phyloP scores from a whole-genome alignment of 1,140 invertebrate genomes.

The Meloidogyne exigua region DNA sequence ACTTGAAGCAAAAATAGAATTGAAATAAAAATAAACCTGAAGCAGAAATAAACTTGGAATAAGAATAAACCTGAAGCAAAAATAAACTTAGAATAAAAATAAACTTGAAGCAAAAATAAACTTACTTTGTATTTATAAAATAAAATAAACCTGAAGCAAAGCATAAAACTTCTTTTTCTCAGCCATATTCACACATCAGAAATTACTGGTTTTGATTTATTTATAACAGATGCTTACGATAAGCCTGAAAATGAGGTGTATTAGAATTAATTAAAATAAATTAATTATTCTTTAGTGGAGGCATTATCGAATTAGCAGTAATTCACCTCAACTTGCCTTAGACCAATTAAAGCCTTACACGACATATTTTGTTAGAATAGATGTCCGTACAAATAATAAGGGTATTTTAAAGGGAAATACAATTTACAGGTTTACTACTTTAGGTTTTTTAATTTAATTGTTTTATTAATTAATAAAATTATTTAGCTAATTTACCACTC shows the following conservation, averaged over 20 bases:
- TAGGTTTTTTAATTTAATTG: conserved; percentile 40
- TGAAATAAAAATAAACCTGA: not conserved
- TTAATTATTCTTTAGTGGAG: not conserved
- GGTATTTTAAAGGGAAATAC: conserved; percentile 48
- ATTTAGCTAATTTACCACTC: conserved; percentile 15
- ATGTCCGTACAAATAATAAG: conserved; percentile 51
- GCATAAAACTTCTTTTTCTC: not conserved
- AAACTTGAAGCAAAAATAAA: too few relatives aligned
- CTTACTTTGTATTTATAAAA: too few relatives aligned
- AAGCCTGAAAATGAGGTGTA: conserved; percentile 27
- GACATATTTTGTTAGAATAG: conserved; percentile 58
- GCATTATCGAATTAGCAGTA: conserved; percentile 34
- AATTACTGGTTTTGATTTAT: conserved; percentile 57
- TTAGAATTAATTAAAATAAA: not conserved
- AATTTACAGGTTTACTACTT: conserved; percentile 59
- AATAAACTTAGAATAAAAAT: too few relatives aligned
- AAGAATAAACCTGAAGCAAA: not conserved
- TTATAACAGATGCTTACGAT: conserved; percentile 49
- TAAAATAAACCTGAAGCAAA: too few relatives aligned
- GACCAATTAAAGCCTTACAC: conserved; percentile 51
- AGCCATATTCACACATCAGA: conserved; percentile 19
- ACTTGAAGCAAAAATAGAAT: too few relatives aligned
- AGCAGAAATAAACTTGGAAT: not conserved
- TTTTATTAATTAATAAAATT: not conserved
- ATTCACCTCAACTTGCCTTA: conserved; percentile 42